phyloP scores from a whole-genome alignment of 2,113 vertebrate species.

The Trichomycterus rosablanca region DNA sequence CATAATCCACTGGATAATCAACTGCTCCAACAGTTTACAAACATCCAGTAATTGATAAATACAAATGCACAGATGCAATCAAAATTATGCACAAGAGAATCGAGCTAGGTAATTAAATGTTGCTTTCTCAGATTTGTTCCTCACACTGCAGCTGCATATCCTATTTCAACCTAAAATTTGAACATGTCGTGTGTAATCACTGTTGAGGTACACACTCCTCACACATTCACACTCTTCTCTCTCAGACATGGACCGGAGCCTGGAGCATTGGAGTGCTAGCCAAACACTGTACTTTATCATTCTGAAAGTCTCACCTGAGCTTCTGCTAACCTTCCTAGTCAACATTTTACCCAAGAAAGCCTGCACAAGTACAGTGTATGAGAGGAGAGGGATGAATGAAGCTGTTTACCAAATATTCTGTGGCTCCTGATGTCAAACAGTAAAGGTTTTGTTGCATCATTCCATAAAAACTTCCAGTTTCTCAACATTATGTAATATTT shows the following conservation, averaged over 20 bases:
- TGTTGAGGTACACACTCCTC: not conserved
- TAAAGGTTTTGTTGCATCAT: not conserved
- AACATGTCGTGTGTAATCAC: not conserved
- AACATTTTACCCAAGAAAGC: slow-evolving; percentile 35
- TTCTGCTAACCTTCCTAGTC: slow-evolving; percentile 37
- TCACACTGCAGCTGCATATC: slow-evolving; percentile 4
- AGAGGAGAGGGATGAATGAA: slow-evolving; percentile 39
- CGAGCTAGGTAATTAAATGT: no score
- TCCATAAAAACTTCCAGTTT: no score
- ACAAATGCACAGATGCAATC: no score
- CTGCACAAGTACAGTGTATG: slow-evolving; percentile 47
- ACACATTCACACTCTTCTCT: slow-evolving; percentile 19
- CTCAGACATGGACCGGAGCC: slow-evolving; percentile 22
- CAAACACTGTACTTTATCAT: slow-evolving; percentile 54
- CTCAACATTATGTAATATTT: no score
- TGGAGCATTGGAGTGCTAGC: slow-evolving; percentile 12
- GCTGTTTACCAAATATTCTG: slow-evolving; percentile 61
- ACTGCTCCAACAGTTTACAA: no score
- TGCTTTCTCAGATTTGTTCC: slow-evolving; percentile 2
- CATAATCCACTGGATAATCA: no score
- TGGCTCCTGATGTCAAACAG: slow-evolving; percentile 41
- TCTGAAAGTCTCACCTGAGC: slow-evolving; percentile 33
- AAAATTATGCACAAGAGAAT: no score
- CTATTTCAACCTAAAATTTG: slow-evolving; percentile 1
- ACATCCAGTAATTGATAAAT: no score